These are phyloP conservation scores for Cygnus olor DNA, from an alignment of 2,797 vertebrate genomes.

Conservation along the genomic window DNA sequence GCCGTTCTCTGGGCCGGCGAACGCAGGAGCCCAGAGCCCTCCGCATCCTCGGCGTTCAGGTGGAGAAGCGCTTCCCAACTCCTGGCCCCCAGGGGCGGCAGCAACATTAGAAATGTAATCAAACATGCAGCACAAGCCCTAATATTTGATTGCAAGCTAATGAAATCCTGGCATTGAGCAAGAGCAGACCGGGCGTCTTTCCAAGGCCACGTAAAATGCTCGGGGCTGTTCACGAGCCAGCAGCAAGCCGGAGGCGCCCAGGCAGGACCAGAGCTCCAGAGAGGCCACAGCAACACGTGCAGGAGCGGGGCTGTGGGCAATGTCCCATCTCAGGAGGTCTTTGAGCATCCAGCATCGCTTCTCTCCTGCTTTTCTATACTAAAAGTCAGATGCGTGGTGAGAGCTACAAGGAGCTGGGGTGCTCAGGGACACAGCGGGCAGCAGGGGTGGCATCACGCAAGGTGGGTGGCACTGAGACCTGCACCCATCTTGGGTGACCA, in stretches of 20 bases:
- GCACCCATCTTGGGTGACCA: not conserved
- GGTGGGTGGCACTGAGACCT: not conserved
- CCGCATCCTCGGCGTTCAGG: not conserved
- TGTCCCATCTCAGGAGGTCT: not conserved
- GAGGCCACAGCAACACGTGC: not conserved
- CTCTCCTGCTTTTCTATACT: not conserved
- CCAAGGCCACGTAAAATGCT: not conserved
- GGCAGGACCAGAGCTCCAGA: not conserved
- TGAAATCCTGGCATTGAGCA: not conserved
- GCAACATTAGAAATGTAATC: not conserved
- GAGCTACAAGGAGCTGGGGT: accelerated
- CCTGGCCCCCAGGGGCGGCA: not conserved
- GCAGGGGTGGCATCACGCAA: not conserved
- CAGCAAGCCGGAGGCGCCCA: not conserved
- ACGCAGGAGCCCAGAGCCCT: not conserved
- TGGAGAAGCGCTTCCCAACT: not conserved
- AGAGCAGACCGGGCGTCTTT: not conserved
- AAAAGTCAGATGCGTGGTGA: not conserved
- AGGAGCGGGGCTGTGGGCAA: accelerated
- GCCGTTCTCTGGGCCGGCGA: accelerated
- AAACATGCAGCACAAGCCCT: not conserved
- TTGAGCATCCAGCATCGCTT: not conserved
- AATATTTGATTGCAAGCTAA: not conserved
- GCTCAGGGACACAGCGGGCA: accelerated
- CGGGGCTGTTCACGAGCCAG: accelerated